Conservation (phyloP, 2,888 invertebrate genomes). For the Stenodera caucasica region DNA sequence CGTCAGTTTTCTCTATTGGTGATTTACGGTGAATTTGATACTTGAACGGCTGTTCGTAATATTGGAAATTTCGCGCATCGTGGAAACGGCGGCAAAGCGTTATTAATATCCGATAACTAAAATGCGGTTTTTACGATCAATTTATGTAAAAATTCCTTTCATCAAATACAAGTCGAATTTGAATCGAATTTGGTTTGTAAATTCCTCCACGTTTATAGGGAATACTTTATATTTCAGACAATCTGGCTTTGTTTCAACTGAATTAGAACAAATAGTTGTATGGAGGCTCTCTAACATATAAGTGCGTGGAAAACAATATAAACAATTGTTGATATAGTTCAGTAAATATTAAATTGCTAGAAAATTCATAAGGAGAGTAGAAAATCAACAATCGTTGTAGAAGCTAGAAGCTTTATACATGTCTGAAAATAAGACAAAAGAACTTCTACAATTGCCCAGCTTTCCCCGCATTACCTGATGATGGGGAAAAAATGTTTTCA, state of each 20-base stretch:
- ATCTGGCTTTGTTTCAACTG: no score
- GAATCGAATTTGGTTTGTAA: background rate
- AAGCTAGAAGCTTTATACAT: no score
- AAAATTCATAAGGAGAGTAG: background rate
- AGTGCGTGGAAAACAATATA: background rate
- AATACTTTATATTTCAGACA: no score
- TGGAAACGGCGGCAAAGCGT: background rate
- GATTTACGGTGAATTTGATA: background rate
- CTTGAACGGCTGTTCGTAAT: background rate
- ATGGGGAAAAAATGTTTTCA: no score
- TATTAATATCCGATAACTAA: background rate
- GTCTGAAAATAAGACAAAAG: background rate
- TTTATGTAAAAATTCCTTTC: background rate
- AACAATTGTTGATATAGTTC: background rate
- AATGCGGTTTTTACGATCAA: background rate
- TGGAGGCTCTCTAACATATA: no score
- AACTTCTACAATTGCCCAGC: no score
- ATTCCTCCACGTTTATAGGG: no score
- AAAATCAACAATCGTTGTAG: background rate
- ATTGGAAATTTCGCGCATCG: background rate
- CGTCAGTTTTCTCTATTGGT: background rate
- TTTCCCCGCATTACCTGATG: no score
- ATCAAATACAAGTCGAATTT: background rate
- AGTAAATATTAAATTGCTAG: background rate
- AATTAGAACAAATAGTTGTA: no score